A percentile compares a stretch with the other conserved stretches of the same genome.
phyloP scores from a whole-genome alignment of 2,113 vertebrate genomes.

The Sprattus sprattus region DNA sequence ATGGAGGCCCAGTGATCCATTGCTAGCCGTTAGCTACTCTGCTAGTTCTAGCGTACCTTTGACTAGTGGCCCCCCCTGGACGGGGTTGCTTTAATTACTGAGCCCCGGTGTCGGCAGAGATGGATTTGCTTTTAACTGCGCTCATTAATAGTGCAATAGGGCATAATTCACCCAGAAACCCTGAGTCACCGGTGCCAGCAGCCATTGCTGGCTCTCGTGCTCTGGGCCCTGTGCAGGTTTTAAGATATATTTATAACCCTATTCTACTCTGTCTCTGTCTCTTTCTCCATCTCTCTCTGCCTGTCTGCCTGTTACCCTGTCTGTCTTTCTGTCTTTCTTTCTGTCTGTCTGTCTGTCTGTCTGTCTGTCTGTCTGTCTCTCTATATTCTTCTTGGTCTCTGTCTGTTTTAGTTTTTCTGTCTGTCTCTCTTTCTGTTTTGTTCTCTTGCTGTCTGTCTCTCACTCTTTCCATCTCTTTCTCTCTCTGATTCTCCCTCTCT shows the following conservation, averaged over 20 bases:
- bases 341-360: neutral
- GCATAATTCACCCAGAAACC: conserved; percentile 2
- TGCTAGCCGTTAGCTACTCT: neutral
- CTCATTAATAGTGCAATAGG: conserved; percentile 13
- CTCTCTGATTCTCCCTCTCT: no score
- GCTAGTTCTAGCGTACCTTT: neutral
- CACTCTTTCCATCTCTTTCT: neutral
- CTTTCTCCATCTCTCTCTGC: neutral
- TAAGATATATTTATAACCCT: neutral
- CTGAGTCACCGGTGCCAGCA: neutral
- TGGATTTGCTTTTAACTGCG: conserved; percentile 7
- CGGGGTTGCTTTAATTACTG: neutral
- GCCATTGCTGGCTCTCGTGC: neutral
- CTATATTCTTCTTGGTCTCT: neutral
- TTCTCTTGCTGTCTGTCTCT: neutral
- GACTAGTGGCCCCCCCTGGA: neutral
- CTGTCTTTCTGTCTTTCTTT: neutral
- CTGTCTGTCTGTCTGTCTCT: neutral
- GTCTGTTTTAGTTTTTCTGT: neutral
- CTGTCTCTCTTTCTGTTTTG: neutral
- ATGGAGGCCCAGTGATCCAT: neutral
- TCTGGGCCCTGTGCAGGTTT: neutral
- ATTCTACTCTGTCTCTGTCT: neutral
- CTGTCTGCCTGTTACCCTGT: neutral
- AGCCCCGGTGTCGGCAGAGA: neutral